Evolutionary conservation across 37 sponge, comb jelly and placozoan species (phyloP).

Genomic region (Eunapius fragilis): DNA sequence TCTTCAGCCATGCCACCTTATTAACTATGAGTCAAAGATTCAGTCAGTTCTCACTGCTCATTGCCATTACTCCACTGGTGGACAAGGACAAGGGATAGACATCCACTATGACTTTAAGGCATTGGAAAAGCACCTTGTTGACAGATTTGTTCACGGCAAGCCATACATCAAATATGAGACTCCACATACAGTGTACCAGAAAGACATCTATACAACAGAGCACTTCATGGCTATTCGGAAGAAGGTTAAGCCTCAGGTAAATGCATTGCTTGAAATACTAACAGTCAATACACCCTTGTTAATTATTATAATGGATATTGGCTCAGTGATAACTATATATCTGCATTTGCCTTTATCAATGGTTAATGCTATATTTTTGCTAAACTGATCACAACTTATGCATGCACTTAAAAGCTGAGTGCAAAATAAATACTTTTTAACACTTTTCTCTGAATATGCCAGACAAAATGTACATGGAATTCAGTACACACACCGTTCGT

Average conservation of each 20-base stretch:
- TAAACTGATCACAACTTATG: too few species aligned
- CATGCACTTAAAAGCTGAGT: too few species aligned
- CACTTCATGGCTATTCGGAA: constrained; percentile 27
- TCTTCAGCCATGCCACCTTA: constrained; percentile 48
- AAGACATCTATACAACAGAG: constrained; percentile 36
- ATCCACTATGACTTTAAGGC: constrained; percentile 62
- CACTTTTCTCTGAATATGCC: too few species aligned
- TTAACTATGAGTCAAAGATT: constrained; percentile 64
- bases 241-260: constrained; percentile 45
- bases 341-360: too few species aligned
- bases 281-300: too few species aligned
- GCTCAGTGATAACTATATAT: too few species aligned
- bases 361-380: too few species aligned
- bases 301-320: too few species aligned
- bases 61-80: constrained; percentile 58
- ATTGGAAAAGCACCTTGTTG: constrained; percentile 65
- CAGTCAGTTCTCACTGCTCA: constrained; percentile 59
- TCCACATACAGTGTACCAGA: constrained; percentile 44
- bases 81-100: constrained; percentile 49
- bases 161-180: constrained; percentile 43
- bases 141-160: constrained; percentile 65
- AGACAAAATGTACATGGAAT: too few species aligned
- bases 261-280: not conserved
- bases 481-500: too few species aligned
- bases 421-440: too few species aligned